These are phyloP conservation scores for Carollia perspicillata DNA, from an alignment of 2,113 vertebrate genomes.

Conservation along the genomic window DNA sequence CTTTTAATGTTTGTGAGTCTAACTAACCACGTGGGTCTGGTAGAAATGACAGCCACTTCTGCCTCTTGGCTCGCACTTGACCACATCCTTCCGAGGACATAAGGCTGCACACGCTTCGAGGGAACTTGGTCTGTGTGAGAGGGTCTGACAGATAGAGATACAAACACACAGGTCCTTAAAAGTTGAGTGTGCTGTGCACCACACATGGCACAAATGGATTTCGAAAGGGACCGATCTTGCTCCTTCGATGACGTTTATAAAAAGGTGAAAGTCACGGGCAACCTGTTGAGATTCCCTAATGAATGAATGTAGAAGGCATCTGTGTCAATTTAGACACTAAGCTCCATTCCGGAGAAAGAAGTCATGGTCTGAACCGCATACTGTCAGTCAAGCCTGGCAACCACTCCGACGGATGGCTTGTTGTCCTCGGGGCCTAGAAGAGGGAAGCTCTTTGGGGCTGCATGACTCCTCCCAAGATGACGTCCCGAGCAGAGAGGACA, in stretches of 20 bases:
- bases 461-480: neutral
- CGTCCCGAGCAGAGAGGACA: neutral
- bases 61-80: neutral
- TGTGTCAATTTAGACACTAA: neutral
- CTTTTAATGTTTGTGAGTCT: neutral
- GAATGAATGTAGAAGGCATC: neutral
- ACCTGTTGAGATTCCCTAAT: neutral
- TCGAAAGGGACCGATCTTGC: neutral
- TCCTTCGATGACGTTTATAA: neutral
- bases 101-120: fast-evolving
- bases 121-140: neutral
- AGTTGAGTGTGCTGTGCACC: neutral
- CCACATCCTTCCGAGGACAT: neutral
- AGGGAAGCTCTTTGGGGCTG: too few relatives aligned
- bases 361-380: neutral
- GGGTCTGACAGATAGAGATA: fast-evolving
- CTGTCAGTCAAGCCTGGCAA: fast-evolving
- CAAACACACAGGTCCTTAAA: neutral
- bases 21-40: neutral
- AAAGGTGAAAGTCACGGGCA: neutral
- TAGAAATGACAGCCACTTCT: neutral
- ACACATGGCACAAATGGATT: neutral
- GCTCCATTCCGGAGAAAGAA: neutral
- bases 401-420: neutral
- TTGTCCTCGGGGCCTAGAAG: neutral